Base-by-base conservation (phyloP, 1,140 invertebrate species). In the Sitobion miscanthi region DNA sequence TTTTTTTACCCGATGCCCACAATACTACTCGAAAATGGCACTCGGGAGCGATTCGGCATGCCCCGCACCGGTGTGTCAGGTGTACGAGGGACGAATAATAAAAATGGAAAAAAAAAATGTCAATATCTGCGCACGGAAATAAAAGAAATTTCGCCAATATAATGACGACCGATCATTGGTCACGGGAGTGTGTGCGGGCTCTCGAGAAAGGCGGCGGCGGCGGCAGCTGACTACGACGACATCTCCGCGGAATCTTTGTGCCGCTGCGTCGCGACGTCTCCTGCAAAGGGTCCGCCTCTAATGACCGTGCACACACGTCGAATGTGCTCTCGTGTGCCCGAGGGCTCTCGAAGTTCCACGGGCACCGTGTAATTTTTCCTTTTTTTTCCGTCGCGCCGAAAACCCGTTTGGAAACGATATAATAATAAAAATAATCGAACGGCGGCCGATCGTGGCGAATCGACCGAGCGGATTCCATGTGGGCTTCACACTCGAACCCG, bases 111-210 rank as follows among this genome's bases (percentile, higher is more conserved):
- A 90, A 38, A 57, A 90, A 52, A 88, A 20, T 52, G 87, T 88
- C 87, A 52, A 88, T 47, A 35, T 49, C 86, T 77, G 30, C n/a
- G 6, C 62, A 3, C n/a, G 88, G 88, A 57, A 89, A 90, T 57
- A 90, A 90, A 90, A 90, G 54, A 62, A 4, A 62, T 42, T 42
- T 62, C 88, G 35, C 54, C 52, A 90, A 89, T 42, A 52, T 35
- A 20, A 87, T 35, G 8, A 87, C 35, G n/a, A 52, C 87, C 88
- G 54, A 90, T 57, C 21, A 62, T 90, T 90, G 88, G 88, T 90
- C 88, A 90, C 88, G 88, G 88, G 88, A 90, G 88, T 42, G 88
- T 90, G 88, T n/a, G 52, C 88, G n/a, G 52, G 87, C 87, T n/a
- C 86, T 87, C 86, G 87, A 89, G 45, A 89, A 54, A 54, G 49